A percentile compares a stretch with the other conserved stretches of the same genome.
phyloP scores from a whole-genome alignment of 2,113 vertebrate species.

The Plecturocebus donacophilus region DNA sequence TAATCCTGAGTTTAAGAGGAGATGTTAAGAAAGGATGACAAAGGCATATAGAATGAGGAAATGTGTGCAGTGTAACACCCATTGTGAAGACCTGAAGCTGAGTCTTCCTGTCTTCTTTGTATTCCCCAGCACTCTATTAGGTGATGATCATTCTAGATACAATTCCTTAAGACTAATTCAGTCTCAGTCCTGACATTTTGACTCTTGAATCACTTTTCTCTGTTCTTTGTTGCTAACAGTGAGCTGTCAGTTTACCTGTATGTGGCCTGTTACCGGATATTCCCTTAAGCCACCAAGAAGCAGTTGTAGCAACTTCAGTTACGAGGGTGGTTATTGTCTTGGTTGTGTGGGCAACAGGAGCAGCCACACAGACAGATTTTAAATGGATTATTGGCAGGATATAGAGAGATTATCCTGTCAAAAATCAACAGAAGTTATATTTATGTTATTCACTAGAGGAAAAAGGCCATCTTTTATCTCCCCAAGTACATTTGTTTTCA shows the following conservation, averaged over 20 bases:
- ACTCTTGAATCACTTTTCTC: neutral
- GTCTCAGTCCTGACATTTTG: neutral
- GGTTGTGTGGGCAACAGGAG: too few species aligned
- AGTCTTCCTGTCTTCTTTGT: neutral
- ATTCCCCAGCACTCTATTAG: neutral
- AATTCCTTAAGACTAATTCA: neutral
- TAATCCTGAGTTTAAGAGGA: neutral
- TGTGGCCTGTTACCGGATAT: neutral
- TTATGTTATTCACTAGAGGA: neutral
- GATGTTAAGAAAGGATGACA: neutral
- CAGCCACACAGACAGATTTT: slow-evolving; percentile 8
- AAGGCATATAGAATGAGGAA: neutral
- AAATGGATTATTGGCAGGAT: slow-evolving; percentile 36
- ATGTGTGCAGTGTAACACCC: neutral
- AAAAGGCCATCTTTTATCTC: neutral
- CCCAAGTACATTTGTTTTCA: neutral
- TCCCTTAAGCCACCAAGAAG: neutral
- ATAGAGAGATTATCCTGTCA: slow-evolving; percentile 29
- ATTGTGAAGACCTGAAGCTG: neutral
- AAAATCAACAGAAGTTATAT: slow-evolving; percentile 26
- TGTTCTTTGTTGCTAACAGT: neutral
- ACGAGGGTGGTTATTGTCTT: neutral
- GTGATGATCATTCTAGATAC: neutral
- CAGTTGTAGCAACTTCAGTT: neutral
- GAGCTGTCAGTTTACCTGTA: neutral